Conservation (phyloP, 2,888 invertebrate species). For the Protonemura montana region DNA sequence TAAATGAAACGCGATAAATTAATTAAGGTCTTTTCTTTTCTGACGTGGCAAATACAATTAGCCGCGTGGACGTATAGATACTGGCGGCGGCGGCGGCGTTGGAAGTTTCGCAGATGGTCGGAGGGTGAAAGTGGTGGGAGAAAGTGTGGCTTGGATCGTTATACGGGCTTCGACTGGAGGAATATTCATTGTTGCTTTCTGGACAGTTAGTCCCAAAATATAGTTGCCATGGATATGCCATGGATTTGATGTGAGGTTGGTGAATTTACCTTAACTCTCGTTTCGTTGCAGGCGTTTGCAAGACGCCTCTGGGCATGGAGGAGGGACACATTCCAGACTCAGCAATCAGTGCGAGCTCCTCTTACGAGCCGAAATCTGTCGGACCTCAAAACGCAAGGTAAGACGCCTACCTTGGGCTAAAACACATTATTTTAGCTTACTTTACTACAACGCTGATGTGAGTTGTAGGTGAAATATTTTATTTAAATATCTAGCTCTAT, state of each 20-base stretch:
- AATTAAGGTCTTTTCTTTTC: constrained; percentile 48
- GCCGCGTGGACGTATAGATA: constrained; percentile 27
- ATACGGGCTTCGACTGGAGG: background rate
- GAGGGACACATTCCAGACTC: constrained; percentile 83
- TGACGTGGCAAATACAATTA: constrained; percentile 48
- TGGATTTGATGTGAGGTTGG: too few relatives aligned
- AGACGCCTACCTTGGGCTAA: constrained; percentile 55
- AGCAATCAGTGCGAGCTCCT: constrained; percentile 85
- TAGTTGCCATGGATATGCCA: too few relatives aligned
- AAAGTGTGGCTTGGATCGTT: background rate
- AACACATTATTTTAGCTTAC: too few relatives aligned
- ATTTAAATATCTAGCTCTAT: background rate
- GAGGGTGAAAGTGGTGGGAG: background rate
- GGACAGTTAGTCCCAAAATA: background rate
- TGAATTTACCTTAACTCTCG: background rate
- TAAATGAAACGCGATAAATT: constrained; percentile 50
- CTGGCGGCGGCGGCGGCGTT: background rate
- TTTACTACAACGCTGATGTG: background rate
- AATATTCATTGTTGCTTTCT: background rate
- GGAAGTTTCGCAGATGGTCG: background rate
- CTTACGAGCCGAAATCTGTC: constrained; percentile 84
- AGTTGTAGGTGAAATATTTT: background rate
- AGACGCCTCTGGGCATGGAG: constrained; percentile 85
- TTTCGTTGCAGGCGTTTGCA: constrained; percentile 68
- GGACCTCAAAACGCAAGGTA: constrained; percentile 90